Conservation (phyloP, 2,113 vertebrate genomes). For the Lates calcarifer region DNA sequence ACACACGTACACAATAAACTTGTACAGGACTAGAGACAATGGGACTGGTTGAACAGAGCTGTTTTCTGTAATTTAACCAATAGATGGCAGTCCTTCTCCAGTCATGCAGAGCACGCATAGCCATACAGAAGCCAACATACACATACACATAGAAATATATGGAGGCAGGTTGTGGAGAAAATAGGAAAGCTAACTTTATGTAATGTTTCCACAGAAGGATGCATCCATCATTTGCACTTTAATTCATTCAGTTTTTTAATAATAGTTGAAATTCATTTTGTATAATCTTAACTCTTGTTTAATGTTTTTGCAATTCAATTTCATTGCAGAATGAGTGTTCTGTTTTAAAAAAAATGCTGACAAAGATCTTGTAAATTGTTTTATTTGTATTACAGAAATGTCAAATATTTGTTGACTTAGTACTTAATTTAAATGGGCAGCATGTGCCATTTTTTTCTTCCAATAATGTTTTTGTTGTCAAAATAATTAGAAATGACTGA, state of each 20-base stretch:
- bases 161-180: neutral
- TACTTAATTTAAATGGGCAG: constrained; percentile 15
- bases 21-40: neutral
- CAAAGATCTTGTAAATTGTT: constrained; percentile 9
- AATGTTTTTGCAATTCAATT: constrained; percentile 12
- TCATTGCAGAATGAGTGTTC: constrained; percentile 11
- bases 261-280: constrained; percentile 1
- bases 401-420: neutral
- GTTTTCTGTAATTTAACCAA: constrained; percentile 5
- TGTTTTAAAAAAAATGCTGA: neutral
- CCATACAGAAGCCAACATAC: neutral
- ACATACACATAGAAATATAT: neutral
- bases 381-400: constrained; percentile 8
- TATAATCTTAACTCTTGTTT: constrained; percentile 1
- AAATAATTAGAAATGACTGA: neutral
- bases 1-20: neutral
- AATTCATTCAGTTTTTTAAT: constrained; percentile 8
- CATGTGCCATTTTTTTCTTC: constrained; percentile 23
- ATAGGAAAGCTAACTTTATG: neutral
- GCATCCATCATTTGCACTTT: constrained; percentile 37
- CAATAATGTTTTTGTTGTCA: constrained; percentile 10
- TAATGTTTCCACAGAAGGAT: constrained; percentile 12
- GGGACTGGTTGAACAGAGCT: neutral
- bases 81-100: constrained; percentile 32
- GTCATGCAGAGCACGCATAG: constrained; percentile 16